Evolutionary conservation across 2,113 vertebrate genomes (phyloP).

Genomic region (Propithecus coquereli): DNA sequence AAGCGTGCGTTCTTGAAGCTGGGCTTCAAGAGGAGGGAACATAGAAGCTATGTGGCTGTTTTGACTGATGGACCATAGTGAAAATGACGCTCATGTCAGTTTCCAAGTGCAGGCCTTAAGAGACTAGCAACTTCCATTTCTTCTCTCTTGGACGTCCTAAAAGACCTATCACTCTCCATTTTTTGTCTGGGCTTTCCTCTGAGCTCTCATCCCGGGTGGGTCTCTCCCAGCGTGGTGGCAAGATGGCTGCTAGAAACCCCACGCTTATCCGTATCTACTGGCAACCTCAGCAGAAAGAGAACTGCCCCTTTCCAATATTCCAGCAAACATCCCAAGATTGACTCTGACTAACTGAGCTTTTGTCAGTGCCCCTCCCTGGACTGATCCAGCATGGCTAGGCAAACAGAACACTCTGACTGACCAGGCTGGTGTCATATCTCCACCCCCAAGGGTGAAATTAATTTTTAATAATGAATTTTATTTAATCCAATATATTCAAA

Average conservation of each 20-base stretch:
- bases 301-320: neutral
- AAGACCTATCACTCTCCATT: neutral
- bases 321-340: neutral
- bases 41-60: neutral
- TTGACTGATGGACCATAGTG: neutral
- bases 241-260: neutral
- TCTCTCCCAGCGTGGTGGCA: neutral
- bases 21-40: neutral
- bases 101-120: neutral
- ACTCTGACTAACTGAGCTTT: neutral
- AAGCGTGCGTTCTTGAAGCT: neutral
- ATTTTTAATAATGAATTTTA: neutral
- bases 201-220: neutral
- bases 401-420: neutral
- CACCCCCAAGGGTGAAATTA: neutral
- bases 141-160: neutral
- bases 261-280: neutral
- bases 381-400: too few species aligned
- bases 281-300: neutral
- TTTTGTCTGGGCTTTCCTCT: neutral
- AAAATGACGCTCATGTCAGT: neutral
- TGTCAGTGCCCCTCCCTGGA: neutral
- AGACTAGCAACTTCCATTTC: neutral
- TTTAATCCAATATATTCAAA: neutral
- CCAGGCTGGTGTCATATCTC: too few species aligned